phyloP scores from a whole-genome alignment of 2,113 vertebrate species.

The Leptobrachium leishanense region DNA sequence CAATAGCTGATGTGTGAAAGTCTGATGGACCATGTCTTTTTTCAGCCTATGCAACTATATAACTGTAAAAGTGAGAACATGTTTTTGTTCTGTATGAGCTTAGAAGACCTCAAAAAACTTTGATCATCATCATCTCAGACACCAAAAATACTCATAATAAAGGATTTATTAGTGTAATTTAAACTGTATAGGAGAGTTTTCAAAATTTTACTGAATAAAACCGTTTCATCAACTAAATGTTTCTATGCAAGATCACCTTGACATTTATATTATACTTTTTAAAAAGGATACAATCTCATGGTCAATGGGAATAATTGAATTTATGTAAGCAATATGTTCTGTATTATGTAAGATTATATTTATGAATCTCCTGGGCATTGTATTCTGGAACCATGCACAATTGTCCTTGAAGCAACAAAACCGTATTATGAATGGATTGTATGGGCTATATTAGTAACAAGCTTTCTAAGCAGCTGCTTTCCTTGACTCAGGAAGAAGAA shows the following conservation, averaged over 20 bases:
- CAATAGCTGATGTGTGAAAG: no score
- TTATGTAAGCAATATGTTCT: neutral
- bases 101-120: no score
- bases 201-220: neutral
- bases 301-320: neutral
- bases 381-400: neutral
- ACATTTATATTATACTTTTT: neutral
- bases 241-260: neutral
- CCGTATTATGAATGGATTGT: neutral
- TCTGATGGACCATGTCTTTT: no score
- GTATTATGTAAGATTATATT: neutral
- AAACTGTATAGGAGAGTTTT: no score
- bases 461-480: neutral
- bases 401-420: neutral
- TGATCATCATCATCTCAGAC: no score
- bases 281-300: neutral
- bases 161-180: no score
- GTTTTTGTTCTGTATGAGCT: no score
- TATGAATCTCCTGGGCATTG: neutral
- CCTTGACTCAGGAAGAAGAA: slow-evolving; percentile 73
- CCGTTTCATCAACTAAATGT: neutral
- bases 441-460: neutral
- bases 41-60: no score
- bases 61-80: no score
- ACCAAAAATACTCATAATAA: no score